Percentiles rank a stretch among this genome's conserved stretches.
Conservation (phyloP, 2,888 invertebrate species). For the Reticulitermes lucifugus region DNA sequence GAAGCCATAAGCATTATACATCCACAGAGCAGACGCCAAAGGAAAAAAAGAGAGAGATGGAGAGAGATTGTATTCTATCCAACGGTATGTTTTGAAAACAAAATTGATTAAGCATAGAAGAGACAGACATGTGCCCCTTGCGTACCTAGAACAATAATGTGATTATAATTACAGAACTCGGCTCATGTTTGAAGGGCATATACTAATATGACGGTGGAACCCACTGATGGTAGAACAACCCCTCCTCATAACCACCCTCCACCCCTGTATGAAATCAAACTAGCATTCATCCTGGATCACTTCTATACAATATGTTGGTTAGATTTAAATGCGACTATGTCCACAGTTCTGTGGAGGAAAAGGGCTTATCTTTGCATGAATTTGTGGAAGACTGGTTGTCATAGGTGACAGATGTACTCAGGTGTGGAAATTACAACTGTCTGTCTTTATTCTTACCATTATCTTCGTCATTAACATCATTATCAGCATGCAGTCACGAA, state of each 20-base stretch:
- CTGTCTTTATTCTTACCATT: no score
- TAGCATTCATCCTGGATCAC: slow-evolving; percentile 22
- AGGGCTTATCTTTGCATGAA: not conserved
- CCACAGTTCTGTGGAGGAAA: not conserved
- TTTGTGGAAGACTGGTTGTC: no score
- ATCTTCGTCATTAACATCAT: no score
- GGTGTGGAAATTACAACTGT: no score
- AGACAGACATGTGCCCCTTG: slow-evolving; percentile 1
- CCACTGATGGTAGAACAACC: slow-evolving; percentile 26
- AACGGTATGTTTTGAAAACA: slow-evolving; percentile 33
- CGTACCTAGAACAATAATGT: slow-evolving; percentile 42
- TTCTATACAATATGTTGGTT: not conserved
- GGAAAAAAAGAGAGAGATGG: not conserved
- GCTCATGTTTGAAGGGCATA: slow-evolving; percentile 12
- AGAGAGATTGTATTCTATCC: slow-evolving; percentile 2
- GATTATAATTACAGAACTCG: slow-evolving; percentile 43
- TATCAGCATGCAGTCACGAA: no score
- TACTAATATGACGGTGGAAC: not conserved
- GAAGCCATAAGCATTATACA: slow-evolving; percentile 13
- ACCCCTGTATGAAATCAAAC: slow-evolving; percentile 37
- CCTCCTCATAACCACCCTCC: slow-evolving; percentile 10
- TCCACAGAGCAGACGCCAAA: not conserved
- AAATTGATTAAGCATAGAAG: slow-evolving; percentile 44
- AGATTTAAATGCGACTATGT: slow-evolving; percentile 26
- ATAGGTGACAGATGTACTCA: no score